Evolutionary conservation across 1,140 invertebrate genomes (phyloP).

Genomic region (Drosophila orena): DNA sequence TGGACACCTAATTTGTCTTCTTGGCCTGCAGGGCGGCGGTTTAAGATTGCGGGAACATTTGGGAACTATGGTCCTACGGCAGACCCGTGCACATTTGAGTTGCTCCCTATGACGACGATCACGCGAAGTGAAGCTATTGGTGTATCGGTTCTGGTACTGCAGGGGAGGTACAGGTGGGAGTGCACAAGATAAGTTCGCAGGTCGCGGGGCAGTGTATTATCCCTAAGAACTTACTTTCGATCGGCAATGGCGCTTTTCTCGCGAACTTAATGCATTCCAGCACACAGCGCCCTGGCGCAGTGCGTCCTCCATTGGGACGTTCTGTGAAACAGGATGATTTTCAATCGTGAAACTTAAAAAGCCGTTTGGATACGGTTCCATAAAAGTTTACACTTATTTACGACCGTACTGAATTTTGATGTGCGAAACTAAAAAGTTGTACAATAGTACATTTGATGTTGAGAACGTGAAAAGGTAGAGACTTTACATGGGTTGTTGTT

Average conservation of each 20-base stretch:
- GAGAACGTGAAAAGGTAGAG: neutral
- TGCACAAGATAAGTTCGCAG: too few relatives aligned
- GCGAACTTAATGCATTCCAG: neutral
- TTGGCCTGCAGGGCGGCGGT: neutral
- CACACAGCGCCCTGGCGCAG: neutral
- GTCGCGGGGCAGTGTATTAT: too few relatives aligned
- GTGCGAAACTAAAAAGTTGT: too few relatives aligned
- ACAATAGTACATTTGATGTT: too few relatives aligned
- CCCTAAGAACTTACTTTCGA: neutral
- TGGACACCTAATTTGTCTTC: neutral
- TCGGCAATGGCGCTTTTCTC: neutral
- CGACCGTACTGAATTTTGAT: neutral
- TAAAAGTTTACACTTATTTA: neutral
- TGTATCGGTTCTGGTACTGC: neutral
- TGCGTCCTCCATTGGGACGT: neutral
- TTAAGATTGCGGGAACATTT: neutral
- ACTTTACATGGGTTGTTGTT: neutral
- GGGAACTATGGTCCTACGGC: neutral
- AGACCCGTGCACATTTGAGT: neutral
- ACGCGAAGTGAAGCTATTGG: neutral
- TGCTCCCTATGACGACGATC: neutral
- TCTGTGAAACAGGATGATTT: neutral
- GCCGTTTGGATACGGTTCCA: neutral
- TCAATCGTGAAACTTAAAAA: neutral
- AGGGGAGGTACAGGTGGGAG: too few relatives aligned